Conservation (phyloP, 2,888 invertebrate genomes). For the Axea sp. region DNA sequence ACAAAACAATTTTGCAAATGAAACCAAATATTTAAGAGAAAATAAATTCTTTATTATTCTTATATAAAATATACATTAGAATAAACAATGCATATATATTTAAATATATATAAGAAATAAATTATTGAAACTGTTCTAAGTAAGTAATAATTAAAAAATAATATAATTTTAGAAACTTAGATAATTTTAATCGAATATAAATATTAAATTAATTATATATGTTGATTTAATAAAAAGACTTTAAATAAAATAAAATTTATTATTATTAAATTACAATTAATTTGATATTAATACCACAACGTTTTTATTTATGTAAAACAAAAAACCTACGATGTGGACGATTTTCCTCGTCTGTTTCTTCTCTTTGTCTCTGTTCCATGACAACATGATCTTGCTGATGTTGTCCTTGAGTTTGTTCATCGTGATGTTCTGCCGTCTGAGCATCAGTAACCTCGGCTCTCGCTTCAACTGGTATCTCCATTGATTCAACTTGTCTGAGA, state of each 20-base stretch:
- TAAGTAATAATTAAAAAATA: no score
- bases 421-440: constrained; percentile 69
- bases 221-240: no score
- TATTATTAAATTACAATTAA: background rate
- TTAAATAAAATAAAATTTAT: constrained; percentile 34
- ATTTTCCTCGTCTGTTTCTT: constrained; percentile 82
- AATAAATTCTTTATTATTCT: no score
- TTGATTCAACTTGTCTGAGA: constrained; percentile 70
- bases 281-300: background rate
- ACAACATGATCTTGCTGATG: constrained; percentile 75
- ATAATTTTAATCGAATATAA: no score
- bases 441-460: constrained; percentile 72
- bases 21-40: no score
- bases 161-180: no score
- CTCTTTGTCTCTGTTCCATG: constrained; percentile 80
- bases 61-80: no score
- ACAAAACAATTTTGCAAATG: constrained; percentile 59
- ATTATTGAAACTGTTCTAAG: no score
- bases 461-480: constrained; percentile 74
- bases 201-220: no score
- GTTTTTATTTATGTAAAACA: background rate
- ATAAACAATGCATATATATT: no score
- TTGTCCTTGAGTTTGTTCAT: constrained; percentile 72
- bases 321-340: constrained; percentile 87
- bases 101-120: no score